These are phyloP conservation scores for Lepidurus arcticus DNA, from an alignment of 1,140 invertebrate genomes.

Conservation along the genomic window DNA sequence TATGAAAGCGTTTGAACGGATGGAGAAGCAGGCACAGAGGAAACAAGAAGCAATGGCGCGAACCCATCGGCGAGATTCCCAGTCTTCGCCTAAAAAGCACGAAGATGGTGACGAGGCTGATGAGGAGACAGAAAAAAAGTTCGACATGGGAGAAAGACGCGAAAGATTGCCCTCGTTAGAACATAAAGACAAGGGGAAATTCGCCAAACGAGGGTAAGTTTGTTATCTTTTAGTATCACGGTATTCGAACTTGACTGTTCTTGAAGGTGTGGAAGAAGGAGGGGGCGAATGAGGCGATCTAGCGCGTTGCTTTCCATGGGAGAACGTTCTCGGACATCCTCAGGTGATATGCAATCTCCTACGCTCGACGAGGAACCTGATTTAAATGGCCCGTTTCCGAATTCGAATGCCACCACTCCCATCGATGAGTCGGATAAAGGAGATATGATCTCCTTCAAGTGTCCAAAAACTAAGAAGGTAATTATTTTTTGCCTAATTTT, in stretches of 20 bases:
- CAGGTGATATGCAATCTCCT: constrained; percentile 32
- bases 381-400: background rate
- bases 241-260: no score
- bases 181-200: constrained; percentile 37
- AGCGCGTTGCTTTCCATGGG: constrained; percentile 26
- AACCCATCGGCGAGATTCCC: constrained; percentile 34
- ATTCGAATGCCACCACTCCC: constrained; percentile 14
- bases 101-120: constrained; percentile 36
- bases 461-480: constrained; percentile 85
- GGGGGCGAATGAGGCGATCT: constrained; percentile 35
- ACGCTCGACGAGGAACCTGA: constrained; percentile 31
- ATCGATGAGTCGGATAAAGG: background rate
- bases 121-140: constrained; percentile 30
- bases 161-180: constrained; percentile 25
- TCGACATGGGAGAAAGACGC: constrained; percentile 1
- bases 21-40: constrained; percentile 52
- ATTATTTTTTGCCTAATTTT: no score
- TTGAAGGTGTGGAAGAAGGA: background rate
- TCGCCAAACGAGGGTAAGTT: constrained; percentile 29
- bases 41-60: constrained; percentile 46
- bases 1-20: constrained; percentile 75
- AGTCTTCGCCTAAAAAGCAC: constrained; percentile 38
- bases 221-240: background rate
- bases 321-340: constrained; percentile 33
- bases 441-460: constrained; percentile 58